These are phyloP conservation scores for Steinernema hermaphroditum DNA, from an alignment of 2,888 invertebrate genomes.

Conservation along the genomic window DNA sequence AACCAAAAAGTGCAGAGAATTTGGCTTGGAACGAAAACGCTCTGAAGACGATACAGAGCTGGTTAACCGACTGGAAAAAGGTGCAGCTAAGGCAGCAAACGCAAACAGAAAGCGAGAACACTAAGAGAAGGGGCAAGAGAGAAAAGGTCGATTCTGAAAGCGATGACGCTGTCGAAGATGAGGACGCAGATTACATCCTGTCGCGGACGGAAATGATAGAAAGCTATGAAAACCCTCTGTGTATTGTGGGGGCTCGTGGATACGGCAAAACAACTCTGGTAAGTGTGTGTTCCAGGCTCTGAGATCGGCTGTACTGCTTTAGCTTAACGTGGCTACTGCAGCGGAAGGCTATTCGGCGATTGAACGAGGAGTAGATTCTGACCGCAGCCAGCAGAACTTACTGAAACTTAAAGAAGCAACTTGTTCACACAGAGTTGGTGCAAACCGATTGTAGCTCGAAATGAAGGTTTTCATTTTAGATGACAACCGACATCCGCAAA, in stretches of 20 bases:
- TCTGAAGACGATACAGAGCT: neutral
- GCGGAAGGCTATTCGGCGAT: neutral
- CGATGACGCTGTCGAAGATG: neutral
- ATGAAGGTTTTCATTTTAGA: no score
- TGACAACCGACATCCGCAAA: no score
- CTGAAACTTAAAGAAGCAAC: conserved; percentile 17
- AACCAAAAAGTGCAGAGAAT: neutral
- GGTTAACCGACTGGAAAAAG: conserved; percentile 17
- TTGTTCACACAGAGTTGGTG: neutral
- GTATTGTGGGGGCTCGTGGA: neutral
- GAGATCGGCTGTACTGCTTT: neutral
- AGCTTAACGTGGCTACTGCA: neutral
- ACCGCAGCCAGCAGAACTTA: neutral
- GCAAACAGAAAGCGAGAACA: neutral
- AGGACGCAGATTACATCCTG: neutral
- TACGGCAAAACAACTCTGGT: conserved; percentile 6
- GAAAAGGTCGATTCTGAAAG: neutral
- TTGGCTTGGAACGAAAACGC: neutral
- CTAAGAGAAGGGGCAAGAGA: neutral
- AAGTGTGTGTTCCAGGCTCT: neutral
- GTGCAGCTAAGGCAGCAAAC: neutral
- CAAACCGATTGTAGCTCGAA: no score
- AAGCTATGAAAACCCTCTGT: conserved; percentile 11
- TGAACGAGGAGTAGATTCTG: neutral
- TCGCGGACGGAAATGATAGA: conserved; percentile 3